Evolutionary conservation across 2,797 vertebrate species (phyloP).

Genomic region (Synaphobranchus kaupii): DNA sequence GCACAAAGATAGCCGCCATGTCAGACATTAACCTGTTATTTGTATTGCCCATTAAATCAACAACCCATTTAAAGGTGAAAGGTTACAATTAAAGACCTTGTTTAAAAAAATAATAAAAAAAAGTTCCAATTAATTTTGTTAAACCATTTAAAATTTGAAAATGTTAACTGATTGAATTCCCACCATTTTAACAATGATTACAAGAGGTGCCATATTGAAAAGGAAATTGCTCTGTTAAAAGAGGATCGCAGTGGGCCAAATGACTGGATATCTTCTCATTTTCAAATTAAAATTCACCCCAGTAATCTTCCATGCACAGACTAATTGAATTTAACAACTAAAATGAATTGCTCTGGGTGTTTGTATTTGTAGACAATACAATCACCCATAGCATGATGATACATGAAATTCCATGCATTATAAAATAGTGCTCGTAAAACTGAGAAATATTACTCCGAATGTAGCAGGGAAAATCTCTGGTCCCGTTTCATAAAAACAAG

Average conservation of each 20-base stretch:
- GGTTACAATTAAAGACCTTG: background rate
- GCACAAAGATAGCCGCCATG: background rate
- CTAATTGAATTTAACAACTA: background rate
- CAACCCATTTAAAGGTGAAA: background rate
- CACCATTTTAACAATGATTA: background rate
- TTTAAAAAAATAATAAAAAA: background rate
- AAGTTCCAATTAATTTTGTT: background rate
- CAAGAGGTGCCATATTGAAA: background rate
- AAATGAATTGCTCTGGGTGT: background rate
- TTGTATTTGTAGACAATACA: background rate
- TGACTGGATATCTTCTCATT: background rate
- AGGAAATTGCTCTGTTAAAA: background rate
- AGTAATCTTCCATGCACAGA: background rate
- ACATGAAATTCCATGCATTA: no score
- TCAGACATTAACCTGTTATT: background rate
- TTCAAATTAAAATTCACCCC: background rate
- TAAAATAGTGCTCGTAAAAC: no score
- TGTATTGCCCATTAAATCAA: background rate
- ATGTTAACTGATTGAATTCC: no score
- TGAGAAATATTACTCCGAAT: no score
- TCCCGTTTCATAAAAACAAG: no score
- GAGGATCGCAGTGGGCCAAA: background rate
- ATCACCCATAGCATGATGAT: no score
- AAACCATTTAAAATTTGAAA: no score
- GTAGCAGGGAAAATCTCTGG: no score